Evolutionary conservation across 2,888 invertebrate genomes (phyloP).

Genomic region (Helobdella robusta): DNA sequence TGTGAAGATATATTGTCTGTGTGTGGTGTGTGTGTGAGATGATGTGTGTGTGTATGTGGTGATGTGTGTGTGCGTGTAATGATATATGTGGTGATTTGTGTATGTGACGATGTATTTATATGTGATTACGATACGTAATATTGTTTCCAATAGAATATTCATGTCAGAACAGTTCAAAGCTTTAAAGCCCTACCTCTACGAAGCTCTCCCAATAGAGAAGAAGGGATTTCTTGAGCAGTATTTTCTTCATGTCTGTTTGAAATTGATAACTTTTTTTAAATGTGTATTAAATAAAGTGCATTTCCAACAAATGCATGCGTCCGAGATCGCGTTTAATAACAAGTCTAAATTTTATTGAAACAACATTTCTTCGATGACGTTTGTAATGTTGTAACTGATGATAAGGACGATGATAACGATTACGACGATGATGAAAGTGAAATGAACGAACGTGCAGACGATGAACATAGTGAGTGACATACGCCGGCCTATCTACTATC

Average conservation of each 20-base stretch:
- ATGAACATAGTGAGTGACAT: slow-evolving; percentile 65
- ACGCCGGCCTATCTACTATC: slow-evolving; percentile 74
- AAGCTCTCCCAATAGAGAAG: slow-evolving; percentile 61
- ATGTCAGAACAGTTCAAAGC: slow-evolving; percentile 76
- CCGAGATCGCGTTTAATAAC: too few relatives aligned
- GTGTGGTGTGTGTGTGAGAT: too few relatives aligned
- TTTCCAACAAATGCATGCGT: background rate
- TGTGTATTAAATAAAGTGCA: background rate
- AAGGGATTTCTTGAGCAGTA: slow-evolving; percentile 54
- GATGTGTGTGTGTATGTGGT: too few relatives aligned
- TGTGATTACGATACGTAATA: background rate
- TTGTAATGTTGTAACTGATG: too few relatives aligned
- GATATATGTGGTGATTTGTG: too few relatives aligned
- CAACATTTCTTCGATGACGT: too few relatives aligned
- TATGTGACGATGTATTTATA: background rate
- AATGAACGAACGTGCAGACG: too few relatives aligned
- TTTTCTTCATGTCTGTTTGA: slow-evolving; percentile 47
- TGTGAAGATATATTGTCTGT: background rate
- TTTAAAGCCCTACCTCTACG: slow-evolving; percentile 73
- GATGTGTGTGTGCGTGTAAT: too few relatives aligned
- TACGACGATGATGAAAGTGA: too few relatives aligned
- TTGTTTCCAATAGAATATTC: slow-evolving; percentile 57
- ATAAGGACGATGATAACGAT: too few relatives aligned
- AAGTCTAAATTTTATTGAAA: too few relatives aligned
- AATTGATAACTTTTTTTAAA: background rate